Evolutionary conservation across 2,888 invertebrate genomes (phyloP), one percentile per base, ranked within the genome.

Genomic region (Dioctria rufipes): DNA sequence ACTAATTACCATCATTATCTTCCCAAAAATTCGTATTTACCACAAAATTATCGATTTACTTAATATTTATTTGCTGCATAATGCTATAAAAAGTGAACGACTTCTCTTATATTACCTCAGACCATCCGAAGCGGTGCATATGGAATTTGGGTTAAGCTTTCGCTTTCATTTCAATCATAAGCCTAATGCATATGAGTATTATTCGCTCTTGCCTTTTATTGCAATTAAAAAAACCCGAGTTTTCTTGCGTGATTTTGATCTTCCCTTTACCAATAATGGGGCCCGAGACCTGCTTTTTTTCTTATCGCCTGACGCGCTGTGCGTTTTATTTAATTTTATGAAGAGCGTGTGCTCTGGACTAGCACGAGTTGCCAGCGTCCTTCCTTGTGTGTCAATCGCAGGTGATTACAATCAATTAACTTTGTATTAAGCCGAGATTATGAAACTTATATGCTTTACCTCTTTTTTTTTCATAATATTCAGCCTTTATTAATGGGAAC

Each of bases 91-190:
- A 61, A 61, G 13, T 61, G 37, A 61, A 61, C 37, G 4, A 25
- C 61, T 6, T 25, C 39, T 11, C 13, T 61, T 25, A 61, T 61
- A 61, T 61, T 25, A 61, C 61, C 25, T 60, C 13, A 60, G 9
- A 60, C 13, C n/a, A 60, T n/a, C 37, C 37, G 61, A 61, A 39
- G 1, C 37, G 61, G 25, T 61, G 61, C 61, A 61, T 6, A 25
- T 37, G 61, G 61, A 39, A 61, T 61, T 61, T 61, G n/a, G 61
- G 61, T 61, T 61, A 61, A 61, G 61, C 61, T 61, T 61, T 61
- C 61, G 61, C 61, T 61, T 61, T 61, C 61, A 61, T 61, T 61
- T 8, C 4, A 11, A 61, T 54, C 60, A 5, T 13, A 25, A 37
- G 37, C 37, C 61, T 61, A 61, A 61, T 61, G 61, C 61, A 61